These are phyloP conservation scores for Nomia melanderi DNA, from an alignment of 1,140 invertebrate species.

Conservation along the genomic window DNA sequence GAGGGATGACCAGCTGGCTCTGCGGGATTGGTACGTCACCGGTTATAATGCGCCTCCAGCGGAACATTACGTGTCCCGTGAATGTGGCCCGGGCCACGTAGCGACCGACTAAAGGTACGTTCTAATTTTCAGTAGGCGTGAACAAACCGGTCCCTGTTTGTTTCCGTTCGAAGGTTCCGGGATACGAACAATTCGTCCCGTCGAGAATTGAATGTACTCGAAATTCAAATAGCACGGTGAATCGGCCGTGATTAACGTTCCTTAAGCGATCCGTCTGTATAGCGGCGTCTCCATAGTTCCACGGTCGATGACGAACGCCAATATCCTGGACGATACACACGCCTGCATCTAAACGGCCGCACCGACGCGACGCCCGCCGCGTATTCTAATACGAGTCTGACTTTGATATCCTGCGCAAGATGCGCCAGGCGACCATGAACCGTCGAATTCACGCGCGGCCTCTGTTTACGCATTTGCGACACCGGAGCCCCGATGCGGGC, in stretches of 20 bases:
- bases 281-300: not conserved
- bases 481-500: slow-evolving; percentile 3
- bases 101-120: not conserved
- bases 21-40: slow-evolving; percentile 35
- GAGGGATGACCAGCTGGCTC: slow-evolving; percentile 31
- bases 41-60: slow-evolving; percentile 39
- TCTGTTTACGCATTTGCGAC: slow-evolving; percentile 18
- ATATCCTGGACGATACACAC: slow-evolving; percentile 42
- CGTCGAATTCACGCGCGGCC: slow-evolving; percentile 32
- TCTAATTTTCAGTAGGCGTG: slow-evolving; percentile 36
- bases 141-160: slow-evolving; percentile 22
- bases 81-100: slow-evolving; percentile 34
- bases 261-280: slow-evolving; percentile 34
- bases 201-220: slow-evolving; percentile 45
- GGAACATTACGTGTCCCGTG: slow-evolving; percentile 39
- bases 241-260: slow-evolving; percentile 61
- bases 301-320: slow-evolving; percentile 32
- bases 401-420: slow-evolving; percentile 2
- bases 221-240: slow-evolving; percentile 45
- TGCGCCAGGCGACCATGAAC: not conserved
- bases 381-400: slow-evolving; percentile 4
- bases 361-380: not conserved
- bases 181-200: slow-evolving; percentile 30
- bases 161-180: slow-evolving; percentile 40
- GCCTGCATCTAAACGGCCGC: slow-evolving; percentile 33